Percentiles rank a stretch among this genome's conserved stretches.
Evolutionary conservation across 2,797 vertebrate genomes (phyloP).

Genomic region (Ciconia nigra): DNA sequence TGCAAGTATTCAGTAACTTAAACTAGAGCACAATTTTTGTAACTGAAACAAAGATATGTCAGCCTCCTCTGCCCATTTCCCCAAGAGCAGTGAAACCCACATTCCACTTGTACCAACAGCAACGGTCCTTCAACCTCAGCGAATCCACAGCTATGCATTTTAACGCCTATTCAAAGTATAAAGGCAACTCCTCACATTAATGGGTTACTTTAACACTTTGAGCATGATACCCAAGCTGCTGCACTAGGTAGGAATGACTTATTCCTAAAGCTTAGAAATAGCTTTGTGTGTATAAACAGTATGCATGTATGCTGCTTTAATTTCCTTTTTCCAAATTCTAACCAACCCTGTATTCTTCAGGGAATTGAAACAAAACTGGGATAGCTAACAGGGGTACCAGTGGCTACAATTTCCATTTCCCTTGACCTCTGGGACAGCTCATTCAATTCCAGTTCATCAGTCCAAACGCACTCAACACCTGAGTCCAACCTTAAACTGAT

Average conservation of each 20-base stretch:
- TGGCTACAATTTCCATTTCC: neutral
- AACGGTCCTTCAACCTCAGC: neutral
- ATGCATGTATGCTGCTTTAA: fast-evolving
- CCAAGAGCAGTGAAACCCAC: neutral
- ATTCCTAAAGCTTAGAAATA: neutral
- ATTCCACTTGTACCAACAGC: neutral
- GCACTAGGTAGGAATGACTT: neutral
- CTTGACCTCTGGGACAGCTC: neutral
- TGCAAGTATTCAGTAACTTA: neutral
- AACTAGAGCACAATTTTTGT: fast-evolving
- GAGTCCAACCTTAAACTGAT: neutral
- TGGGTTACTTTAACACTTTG: neutral
- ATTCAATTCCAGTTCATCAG: neutral
- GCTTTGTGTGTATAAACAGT: neutral
- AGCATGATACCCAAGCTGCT: neutral
- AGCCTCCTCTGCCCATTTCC: neutral
- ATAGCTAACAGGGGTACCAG: neutral
- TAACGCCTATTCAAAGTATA: neutral
- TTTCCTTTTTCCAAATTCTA: neutral
- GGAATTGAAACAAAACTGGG: neutral
- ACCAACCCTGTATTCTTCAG: neutral
- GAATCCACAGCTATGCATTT: neutral
- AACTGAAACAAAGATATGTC: neutral
- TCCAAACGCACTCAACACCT: neutral
- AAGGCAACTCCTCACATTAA: neutral